These are phyloP conservation scores for Ctenodactylus gundi DNA, from an alignment of 2,113 vertebrate genomes.

Conservation along the genomic window DNA sequence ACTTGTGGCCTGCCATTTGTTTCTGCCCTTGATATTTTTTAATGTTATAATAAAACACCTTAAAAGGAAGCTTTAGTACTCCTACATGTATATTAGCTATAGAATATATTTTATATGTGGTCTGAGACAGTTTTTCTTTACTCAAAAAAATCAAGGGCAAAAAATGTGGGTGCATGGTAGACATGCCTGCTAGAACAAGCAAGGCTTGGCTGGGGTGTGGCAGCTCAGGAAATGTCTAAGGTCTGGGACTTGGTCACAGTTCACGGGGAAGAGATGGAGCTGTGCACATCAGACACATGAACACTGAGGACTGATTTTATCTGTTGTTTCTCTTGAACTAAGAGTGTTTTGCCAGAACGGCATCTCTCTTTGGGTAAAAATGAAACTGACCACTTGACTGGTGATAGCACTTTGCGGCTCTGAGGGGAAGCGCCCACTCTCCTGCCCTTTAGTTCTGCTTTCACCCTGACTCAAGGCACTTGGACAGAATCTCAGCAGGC, in stretches of 20 bases:
- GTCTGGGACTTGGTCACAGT: rapidly evolving
- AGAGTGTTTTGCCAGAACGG: conserved; percentile 35
- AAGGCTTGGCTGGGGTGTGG: not conserved
- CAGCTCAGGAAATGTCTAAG: not conserved
- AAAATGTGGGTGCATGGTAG: too few relatives aligned
- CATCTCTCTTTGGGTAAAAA: not conserved
- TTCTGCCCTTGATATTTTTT: too few relatives aligned
- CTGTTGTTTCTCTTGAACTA: not conserved
- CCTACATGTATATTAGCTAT: too few relatives aligned
- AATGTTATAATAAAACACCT: too few relatives aligned
- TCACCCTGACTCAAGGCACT: conserved; percentile 51
- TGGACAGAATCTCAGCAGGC: conserved; percentile 52
- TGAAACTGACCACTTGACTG: conserved; percentile 40
- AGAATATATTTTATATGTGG: too few relatives aligned
- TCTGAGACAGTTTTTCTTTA: too few relatives aligned
- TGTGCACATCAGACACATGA: not conserved
- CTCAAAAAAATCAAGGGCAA: too few relatives aligned
- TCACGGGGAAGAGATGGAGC: not conserved
- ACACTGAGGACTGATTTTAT: not conserved
- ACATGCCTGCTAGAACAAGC: too few relatives aligned
- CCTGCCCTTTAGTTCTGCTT: not conserved
- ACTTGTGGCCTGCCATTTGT: too few relatives aligned
- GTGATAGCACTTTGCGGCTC: conserved; percentile 10
- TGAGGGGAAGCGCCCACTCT: not conserved
- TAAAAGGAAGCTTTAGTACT: too few relatives aligned